Conservation (phyloP, 2,797 vertebrate genomes). For the Cebuella pygmaea region DNA sequence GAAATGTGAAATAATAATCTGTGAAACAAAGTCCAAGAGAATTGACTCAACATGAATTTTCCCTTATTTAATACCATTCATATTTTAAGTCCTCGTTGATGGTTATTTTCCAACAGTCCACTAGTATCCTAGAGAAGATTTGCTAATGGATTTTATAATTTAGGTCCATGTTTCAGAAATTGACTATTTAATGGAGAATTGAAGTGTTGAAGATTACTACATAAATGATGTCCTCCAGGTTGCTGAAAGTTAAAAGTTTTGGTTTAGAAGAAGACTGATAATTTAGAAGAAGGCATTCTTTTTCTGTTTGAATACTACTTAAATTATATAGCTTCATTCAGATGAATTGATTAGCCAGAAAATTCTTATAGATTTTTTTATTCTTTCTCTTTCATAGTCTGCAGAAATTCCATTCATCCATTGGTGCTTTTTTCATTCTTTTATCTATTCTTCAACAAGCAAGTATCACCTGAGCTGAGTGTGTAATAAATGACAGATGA, state of each 20-base stretch:
- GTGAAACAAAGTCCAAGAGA: constrained; percentile 54
- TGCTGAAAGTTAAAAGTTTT: constrained; percentile 25
- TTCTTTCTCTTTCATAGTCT: not conserved
- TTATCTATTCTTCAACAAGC: not conserved
- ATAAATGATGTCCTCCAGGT: not conserved
- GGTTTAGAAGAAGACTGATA: not conserved
- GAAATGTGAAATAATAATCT: constrained; percentile 27
- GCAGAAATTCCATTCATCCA: not conserved
- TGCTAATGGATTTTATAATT: constrained; percentile 54
- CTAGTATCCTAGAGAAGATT: constrained; percentile 62
- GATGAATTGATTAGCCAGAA: not conserved
- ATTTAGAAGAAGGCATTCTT: not conserved
- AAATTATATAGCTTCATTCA: not conserved
- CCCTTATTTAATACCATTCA: constrained; percentile 14
- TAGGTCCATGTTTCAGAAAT: constrained; percentile 40
- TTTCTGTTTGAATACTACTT: constrained; percentile 6
- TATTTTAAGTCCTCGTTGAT: constrained; percentile 61
- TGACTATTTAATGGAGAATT: constrained; percentile 50
- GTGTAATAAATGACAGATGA: not conserved
- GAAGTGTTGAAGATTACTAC: not conserved
- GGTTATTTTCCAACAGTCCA: constrained; percentile 72
- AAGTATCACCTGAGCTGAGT: not conserved
- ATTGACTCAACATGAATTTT: constrained; percentile 47
- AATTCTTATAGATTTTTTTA: not conserved
- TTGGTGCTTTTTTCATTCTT: not conserved